Evolutionary conservation across 2,888 invertebrate species (phyloP).

Genomic region (Netelia inedita): DNA sequence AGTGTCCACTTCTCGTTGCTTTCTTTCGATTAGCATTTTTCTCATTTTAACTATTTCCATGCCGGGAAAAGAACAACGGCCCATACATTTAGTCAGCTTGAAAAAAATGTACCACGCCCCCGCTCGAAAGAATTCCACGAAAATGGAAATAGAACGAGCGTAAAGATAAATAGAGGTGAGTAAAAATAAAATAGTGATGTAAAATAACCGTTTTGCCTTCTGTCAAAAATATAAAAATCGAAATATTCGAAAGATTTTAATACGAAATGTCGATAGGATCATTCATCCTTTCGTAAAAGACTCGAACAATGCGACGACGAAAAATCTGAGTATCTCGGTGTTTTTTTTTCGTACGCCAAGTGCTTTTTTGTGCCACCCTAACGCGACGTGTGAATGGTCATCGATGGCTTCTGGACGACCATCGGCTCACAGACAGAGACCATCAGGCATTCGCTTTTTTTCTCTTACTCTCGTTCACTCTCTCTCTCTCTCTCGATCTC

Average conservation of each 20-base stretch:
- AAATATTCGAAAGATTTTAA: neutral
- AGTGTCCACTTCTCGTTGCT: slow-evolving; percentile 40
- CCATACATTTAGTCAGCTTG: slow-evolving; percentile 40
- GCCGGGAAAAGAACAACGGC: neutral
- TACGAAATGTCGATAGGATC: slow-evolving; percentile 8
- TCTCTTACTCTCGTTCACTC: slow-evolving; percentile 15
- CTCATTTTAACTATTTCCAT: slow-evolving; percentile 29
- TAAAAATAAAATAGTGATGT: neutral
- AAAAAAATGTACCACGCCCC: slow-evolving; percentile 21
- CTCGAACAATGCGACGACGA: slow-evolving; percentile 35
- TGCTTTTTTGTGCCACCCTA: slow-evolving; percentile 48
- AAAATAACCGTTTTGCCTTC: neutral
- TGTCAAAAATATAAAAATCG: neutral
- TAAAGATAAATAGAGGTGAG: neutral
- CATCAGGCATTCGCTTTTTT: slow-evolving; percentile 41
- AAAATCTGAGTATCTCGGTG: slow-evolving; percentile 43
- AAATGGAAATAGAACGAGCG: slow-evolving; percentile 26
- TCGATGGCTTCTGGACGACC: slow-evolving; percentile 65
- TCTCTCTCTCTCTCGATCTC: slow-evolving; percentile 18
- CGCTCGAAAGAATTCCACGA: slow-evolving; percentile 48
- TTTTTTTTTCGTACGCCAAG: slow-evolving; percentile 41
- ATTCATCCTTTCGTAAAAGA: slow-evolving; percentile 18
- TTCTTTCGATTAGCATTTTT: slow-evolving; percentile 66
- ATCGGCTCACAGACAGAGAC: slow-evolving; percentile 43
- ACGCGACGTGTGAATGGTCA: slow-evolving; percentile 65